These are phyloP conservation scores for Propsilocerus akamusi DNA, from an alignment of 1,140 invertebrate species.

Conservation along the genomic window DNA sequence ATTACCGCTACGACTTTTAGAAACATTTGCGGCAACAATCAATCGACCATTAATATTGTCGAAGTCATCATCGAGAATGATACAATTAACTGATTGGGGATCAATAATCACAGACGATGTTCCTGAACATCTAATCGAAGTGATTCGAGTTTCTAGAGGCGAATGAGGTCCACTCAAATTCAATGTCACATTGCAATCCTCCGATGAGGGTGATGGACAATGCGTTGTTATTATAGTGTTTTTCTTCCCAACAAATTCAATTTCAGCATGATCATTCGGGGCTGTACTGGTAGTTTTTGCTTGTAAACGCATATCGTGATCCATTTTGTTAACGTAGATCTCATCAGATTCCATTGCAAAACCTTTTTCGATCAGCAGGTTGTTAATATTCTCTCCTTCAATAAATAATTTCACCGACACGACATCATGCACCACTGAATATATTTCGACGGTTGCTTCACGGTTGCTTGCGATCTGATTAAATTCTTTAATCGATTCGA, in stretches of 20 bases:
- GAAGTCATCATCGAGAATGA: background rate
- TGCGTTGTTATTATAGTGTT: background rate
- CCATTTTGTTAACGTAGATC: background rate
- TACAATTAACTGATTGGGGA: background rate
- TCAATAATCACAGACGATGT: background rate
- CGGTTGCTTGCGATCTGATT: background rate
- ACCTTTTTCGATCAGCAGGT: background rate
- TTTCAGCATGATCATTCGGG: background rate
- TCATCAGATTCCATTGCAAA: background rate
- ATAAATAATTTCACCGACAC: background rate
- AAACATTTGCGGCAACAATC: background rate
- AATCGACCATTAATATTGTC: background rate
- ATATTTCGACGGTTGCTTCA: background rate
- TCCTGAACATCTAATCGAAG: background rate
- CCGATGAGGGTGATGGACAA: background rate
- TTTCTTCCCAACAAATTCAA: background rate
- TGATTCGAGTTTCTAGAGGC: background rate
- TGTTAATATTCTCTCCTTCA: background rate
- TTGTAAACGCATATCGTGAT: background rate
- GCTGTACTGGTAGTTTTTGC: too few relatives aligned
- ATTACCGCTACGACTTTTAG: background rate
- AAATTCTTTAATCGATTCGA: constrained; percentile 23
- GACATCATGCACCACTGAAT: background rate
- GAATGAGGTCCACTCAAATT: background rate
- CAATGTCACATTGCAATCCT: background rate